phyloP scores from a whole-genome alignment of 2,888 invertebrate genomes.

The Acanthococcus lagerstroemiae region DNA sequence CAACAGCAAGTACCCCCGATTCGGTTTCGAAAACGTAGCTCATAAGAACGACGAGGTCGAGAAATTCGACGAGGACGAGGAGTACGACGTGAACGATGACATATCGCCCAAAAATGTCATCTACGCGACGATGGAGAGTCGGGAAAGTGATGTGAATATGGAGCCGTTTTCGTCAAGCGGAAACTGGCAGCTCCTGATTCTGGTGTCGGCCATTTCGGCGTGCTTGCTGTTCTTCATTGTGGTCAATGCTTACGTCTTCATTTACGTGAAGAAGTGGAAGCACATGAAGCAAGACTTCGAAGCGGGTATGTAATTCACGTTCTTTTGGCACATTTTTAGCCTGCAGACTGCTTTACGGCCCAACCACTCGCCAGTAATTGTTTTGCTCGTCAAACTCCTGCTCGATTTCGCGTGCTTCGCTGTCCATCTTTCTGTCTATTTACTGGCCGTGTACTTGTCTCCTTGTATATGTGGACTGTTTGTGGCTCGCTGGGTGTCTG shows the following conservation, averaged over 20 bases:
- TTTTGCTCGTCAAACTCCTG: too few relatives aligned
- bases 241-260: slow-evolving; percentile 4
- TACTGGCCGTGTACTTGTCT: too few relatives aligned
- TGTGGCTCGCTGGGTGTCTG: too few relatives aligned
- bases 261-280: slow-evolving; percentile 5
- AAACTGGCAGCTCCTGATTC: slow-evolving; percentile 13
- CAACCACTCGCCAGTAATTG: too few relatives aligned
- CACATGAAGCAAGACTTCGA: slow-evolving; percentile 4
- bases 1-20: not conserved
- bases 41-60: not conserved
- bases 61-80: not conserved
- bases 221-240: slow-evolving; percentile 15
- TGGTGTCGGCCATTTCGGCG: slow-evolving; percentile 10
- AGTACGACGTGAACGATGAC: not conserved
- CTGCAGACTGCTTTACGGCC: too few relatives aligned
- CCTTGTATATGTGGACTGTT: too few relatives aligned
- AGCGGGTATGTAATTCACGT: slow-evolving; percentile 17
- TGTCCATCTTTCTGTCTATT: too few relatives aligned
- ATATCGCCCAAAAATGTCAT: not conserved
- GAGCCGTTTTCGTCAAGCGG: not conserved
- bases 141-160: not conserved
- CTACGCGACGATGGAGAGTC: not conserved
- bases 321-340: too few relatives aligned
- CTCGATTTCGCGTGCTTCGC: too few relatives aligned
- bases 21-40: not conserved